Evolutionary conservation across 2,888 invertebrate species (phyloP).

Genomic region (Dynastes tityus): DNA sequence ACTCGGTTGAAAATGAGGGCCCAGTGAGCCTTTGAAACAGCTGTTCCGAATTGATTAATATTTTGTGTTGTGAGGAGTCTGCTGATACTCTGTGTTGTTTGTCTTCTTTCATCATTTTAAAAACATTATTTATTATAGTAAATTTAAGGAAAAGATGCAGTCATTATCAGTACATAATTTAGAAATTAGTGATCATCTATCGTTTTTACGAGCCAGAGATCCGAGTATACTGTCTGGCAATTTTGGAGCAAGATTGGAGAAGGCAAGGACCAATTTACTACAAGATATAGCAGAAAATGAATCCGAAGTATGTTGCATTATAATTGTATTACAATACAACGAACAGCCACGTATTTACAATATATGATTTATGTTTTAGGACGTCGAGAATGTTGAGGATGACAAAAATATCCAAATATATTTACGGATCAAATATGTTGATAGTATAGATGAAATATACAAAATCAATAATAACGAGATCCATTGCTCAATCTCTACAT

Average conservation of each 20-base stretch:
- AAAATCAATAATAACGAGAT: constrained; percentile 48
- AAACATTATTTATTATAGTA: too few species aligned
- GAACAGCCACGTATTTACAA: too few species aligned
- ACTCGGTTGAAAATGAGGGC: too few species aligned
- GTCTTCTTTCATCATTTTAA: too few species aligned
- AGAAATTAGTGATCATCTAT: not conserved
- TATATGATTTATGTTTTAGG: not conserved
- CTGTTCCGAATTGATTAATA: too few species aligned
- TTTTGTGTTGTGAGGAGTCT: too few species aligned
- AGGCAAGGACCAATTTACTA: not conserved
- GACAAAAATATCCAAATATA: constrained; percentile 47
- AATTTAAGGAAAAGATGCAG: too few species aligned
- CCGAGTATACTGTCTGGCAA: constrained; percentile 38
- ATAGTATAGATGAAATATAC: constrained; percentile 37
- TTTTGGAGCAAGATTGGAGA: not conserved
- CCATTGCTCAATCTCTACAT: constrained; percentile 47
- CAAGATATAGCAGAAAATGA: constrained; percentile 11
- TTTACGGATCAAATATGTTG: constrained; percentile 50
- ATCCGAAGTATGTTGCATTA: not conserved
- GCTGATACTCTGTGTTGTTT: too few species aligned
- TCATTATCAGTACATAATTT: too few species aligned
- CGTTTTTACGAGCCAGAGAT: constrained; percentile 45
- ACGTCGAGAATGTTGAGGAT: not conserved
- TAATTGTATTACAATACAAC: not conserved
- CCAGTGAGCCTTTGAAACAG: too few species aligned